Evolutionary conservation across 2,888 invertebrate genomes (phyloP).

Genomic region (Rhorus exstirpatorius): DNA sequence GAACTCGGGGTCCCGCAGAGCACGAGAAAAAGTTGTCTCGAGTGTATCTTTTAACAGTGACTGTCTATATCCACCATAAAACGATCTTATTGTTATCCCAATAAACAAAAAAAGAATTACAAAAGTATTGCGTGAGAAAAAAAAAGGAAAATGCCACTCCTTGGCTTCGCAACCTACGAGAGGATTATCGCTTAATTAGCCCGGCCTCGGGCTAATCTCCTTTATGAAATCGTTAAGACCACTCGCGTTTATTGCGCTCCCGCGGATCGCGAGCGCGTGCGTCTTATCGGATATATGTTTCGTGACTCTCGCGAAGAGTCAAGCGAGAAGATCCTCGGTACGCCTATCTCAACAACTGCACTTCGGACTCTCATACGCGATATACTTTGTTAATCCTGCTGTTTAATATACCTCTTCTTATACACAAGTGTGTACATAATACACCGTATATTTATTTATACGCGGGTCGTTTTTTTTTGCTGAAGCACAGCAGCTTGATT

Average conservation of each 20-base stretch:
- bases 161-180: constrained; percentile 45
- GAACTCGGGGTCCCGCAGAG: too few relatives aligned
- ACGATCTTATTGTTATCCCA: too few relatives aligned
- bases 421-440: not conserved
- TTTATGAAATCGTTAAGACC: constrained; percentile 81
- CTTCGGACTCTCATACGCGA: constrained; percentile 45
- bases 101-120: too few relatives aligned
- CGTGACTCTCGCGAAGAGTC: constrained; percentile 65
- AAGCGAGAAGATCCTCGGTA: constrained; percentile 41
- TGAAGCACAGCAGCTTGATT: too few relatives aligned
- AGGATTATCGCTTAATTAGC: constrained; percentile 82
- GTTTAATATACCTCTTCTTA: constrained; percentile 33
- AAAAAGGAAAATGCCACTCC: constrained; percentile 72
- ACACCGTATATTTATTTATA: too few relatives aligned
- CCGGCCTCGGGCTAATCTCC: constrained; percentile 76
- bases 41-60: too few relatives aligned
- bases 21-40: too few relatives aligned
- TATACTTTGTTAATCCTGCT: constrained; percentile 54
- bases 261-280: constrained; percentile 73
- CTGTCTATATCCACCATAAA: too few relatives aligned
- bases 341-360: constrained; percentile 59
- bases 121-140: too few relatives aligned
- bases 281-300: constrained; percentile 79
- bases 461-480: too few relatives aligned
- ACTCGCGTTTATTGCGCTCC: constrained; percentile 43